Evolutionary conservation across 2,888 invertebrate genomes (phyloP), one percentile per base, ranked within the genome.

Genomic region (Apodemia hepburni): DNA sequence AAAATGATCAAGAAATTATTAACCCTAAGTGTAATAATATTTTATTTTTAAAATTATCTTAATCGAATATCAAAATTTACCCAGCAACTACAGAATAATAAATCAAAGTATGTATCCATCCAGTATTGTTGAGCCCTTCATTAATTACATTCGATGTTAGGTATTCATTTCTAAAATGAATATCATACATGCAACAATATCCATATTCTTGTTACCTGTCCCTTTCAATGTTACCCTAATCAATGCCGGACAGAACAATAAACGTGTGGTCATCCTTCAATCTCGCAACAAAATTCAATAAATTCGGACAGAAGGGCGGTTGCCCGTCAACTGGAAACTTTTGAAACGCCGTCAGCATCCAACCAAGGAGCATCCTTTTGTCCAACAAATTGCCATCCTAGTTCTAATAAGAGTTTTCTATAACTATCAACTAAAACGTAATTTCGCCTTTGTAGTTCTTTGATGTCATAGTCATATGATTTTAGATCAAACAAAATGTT

Each of bases 311-410:
- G 75, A 66, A 73, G 82, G 84, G 79, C 76, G 77, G 76, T 73
- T 71, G 72, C 75, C 77, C 77, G 77, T 82, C 86, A 79, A 76
- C 79, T 82, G 82, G 84, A 85, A 90, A 90, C 84, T 89, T 88
- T 86, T 79, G 79, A 86, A 86, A 82, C 77, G 85, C 83, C 85
- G 78, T 80, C 85, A 84, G 82, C 80, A 74, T 73, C 75, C 73
- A 74, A 74, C 75, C 73, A 74, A 75, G 81, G 81, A 87, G 80
- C 79, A 76, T 78, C 81, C 87, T 85, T 87, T 90, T 91, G 88
- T 90, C 86, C 85, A 73, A 80, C 68, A 87, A 90, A 91, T 91
- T 87, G 86, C 87, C 85, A 87, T 82, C 80, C 80, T 81, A 82
- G 76, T 78, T 81, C 76, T 87, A 88, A 87, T 87, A 88, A 84